Base-by-base conservation (phyloP, 2,113 vertebrate genomes). In the Empidonax alnorum region DNA sequence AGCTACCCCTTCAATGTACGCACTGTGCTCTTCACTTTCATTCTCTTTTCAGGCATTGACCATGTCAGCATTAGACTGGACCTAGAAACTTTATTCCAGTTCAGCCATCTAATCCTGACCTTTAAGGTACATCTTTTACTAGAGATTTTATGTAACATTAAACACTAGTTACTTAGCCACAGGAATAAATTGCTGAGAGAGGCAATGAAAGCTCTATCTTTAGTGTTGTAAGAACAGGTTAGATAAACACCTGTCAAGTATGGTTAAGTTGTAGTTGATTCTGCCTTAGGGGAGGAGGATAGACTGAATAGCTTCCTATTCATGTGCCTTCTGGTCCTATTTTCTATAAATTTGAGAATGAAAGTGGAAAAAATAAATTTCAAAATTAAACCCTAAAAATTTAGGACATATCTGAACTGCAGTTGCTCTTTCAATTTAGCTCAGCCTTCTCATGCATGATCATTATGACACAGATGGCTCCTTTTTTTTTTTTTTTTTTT, bases 51-150 rank as follows among this genome's bases (percentile, higher is more conserved):
- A 99, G 99, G 98, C 55, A 39, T 98, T 97, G 98, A 99, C 85
- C 94, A 98, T 10, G 98, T 99, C 97, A 99, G 98, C 96, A 98
- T 99, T 92, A 97, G 97, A 93, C 65, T 99, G 95, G 98, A 99
- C 85, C 97, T 99, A 82, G 98, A 99, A 96, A 97, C 98, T 6
- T 81, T 99, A 68, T 99, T 99, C 97, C 98, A 99, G 92, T 99
- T 99, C 97, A 99, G 98, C 83, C 99, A 99, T 66, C 98, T 99
- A 73, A 98, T 99, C 71, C 97, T 99, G 95, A 99, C 98, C 53
- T 99, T 99, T 94, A 99, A 99, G 99, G 99, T 99, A 98, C 23
- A 6, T 62, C 8, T 69, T 59, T 81, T 84, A 78, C 59, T 31
- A 63, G 27, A 92, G 12, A 42, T 83, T 94, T 94, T 84, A 90